Evolutionary conservation across 2,797 vertebrate species (phyloP).

Genomic region (Sphaeramia orbicularis): DNA sequence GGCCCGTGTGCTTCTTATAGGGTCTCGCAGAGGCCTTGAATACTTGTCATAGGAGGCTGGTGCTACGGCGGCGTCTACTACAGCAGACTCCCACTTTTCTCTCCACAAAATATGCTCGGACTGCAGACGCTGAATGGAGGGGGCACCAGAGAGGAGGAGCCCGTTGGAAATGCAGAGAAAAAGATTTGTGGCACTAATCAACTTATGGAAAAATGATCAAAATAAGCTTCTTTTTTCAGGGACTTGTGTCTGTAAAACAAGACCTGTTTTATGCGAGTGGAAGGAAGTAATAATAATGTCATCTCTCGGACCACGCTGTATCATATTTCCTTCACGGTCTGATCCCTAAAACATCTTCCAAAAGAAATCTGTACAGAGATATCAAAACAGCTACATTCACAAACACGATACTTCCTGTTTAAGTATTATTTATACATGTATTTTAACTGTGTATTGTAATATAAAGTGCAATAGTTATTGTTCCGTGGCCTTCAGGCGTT

Average conservation of each 20-base stretch:
- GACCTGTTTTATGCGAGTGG: conserved; percentile 44
- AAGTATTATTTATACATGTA: conserved; percentile 84
- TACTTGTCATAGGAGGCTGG: conserved; percentile 20
- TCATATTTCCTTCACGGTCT: conserved; percentile 67
- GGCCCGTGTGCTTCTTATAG: conserved; percentile 95
- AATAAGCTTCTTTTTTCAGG: conserved; percentile 63
- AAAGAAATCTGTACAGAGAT: conserved; percentile 56
- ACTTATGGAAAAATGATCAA: conserved; percentile 45
- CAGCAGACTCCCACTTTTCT: conserved; percentile 9
- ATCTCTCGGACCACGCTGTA: conserved; percentile 68
- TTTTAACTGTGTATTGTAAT: conserved; percentile 80
- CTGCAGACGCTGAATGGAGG: conserved; percentile 68
- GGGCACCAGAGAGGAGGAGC: conserved; percentile 39
- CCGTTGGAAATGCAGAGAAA: conserved; percentile 48
- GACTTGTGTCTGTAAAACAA: conserved; percentile 58
- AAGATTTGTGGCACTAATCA: conserved; percentile 59
- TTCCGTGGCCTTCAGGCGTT: conserved; percentile 49
- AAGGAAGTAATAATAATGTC: conserved; percentile 50
- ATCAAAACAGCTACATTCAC: conserved; percentile 44
- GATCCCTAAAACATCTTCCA: conserved; percentile 11
- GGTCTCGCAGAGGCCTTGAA: not conserved
- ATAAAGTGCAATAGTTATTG: conserved; percentile 81
- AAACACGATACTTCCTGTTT: conserved; percentile 45
- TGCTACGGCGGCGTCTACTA: conserved; percentile 21
- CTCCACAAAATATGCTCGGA: conserved; percentile 71